Evolutionary conservation across 2,797 vertebrate genomes (phyloP).

Genomic region (Moxostoma hubbsi): DNA sequence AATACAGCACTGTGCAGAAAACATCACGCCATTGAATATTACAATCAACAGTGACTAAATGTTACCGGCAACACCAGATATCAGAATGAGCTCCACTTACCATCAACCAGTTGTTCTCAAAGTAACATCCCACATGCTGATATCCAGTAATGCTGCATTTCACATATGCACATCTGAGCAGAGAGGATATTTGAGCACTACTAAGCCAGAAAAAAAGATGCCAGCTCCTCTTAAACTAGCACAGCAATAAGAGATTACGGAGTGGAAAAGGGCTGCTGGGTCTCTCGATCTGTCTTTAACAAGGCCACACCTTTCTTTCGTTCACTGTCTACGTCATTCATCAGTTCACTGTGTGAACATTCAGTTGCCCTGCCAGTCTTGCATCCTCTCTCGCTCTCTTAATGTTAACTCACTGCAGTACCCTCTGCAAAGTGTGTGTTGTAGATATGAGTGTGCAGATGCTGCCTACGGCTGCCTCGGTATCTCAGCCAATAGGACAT

Average conservation of each 20-base stretch:
- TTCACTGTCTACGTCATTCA: slow-evolving; percentile 48
- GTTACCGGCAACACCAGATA: neutral
- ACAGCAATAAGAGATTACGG: slow-evolving; percentile 71
- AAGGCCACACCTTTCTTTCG: slow-evolving; percentile 71
- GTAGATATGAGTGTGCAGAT: slow-evolving; percentile 77
- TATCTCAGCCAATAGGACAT: slow-evolving; percentile 78
- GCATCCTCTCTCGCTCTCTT: slow-evolving; percentile 9
- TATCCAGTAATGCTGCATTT: slow-evolving; percentile 50
- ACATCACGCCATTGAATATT: neutral
- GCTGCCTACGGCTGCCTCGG: slow-evolving; percentile 68
- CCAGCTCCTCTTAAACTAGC: slow-evolving; percentile 21
- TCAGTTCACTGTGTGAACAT: slow-evolving; percentile 47
- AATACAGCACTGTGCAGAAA: neutral
- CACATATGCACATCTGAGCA: neutral
- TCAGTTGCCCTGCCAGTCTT: neutral
- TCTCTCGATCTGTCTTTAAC: slow-evolving; percentile 74
- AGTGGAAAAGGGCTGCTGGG: slow-evolving; percentile 66
- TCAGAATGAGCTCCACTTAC: slow-evolving; percentile 23
- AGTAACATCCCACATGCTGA: slow-evolving; percentile 67
- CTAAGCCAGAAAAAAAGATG: slow-evolving; percentile 45
- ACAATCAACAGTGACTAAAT: slow-evolving; percentile 1
- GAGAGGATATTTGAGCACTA: slow-evolving; percentile 20
- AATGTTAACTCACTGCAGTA: slow-evolving; percentile 87
- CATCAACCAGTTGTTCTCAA: slow-evolving; percentile 65
- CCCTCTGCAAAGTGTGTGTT: slow-evolving; percentile 83